These are phyloP conservation scores for Microtus richardsoni DNA, from an alignment of 2,113 vertebrate genomes.

Conservation along the genomic window DNA sequence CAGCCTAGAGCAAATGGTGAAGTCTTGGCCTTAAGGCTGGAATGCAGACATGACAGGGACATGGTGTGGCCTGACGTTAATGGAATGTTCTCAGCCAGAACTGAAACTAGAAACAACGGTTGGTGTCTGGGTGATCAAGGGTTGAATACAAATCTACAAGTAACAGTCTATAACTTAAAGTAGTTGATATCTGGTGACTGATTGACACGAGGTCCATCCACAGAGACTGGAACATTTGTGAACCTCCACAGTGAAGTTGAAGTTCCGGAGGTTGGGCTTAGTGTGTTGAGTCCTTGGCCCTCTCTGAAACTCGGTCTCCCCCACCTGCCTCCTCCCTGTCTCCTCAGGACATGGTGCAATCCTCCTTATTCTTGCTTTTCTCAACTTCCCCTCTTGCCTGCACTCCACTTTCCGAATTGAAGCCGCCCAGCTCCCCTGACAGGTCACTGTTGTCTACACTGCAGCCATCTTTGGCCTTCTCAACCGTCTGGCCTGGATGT, in stretches of 20 bases:
- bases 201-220: not conserved
- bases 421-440: slow-evolving; percentile 42
- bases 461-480: not conserved
- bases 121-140: not conserved
- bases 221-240: not conserved
- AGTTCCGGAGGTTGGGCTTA: slow-evolving; percentile 11
- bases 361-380: slow-evolving; percentile 92
- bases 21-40: not conserved
- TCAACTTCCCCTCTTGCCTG: slow-evolving; percentile 74
- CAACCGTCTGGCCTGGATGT: not conserved
- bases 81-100: slow-evolving; percentile 7
- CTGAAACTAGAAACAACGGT: not conserved
- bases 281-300: slow-evolving; percentile 48
- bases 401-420: slow-evolving; percentile 62
- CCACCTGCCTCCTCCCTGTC: not conserved
- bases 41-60: not conserved
- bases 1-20: not conserved
- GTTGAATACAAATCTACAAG: slow-evolving; percentile 21
- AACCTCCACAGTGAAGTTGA: not conserved
- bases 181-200: not conserved
- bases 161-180: not conserved
- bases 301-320: not conserved
- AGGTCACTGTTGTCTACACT: not conserved
- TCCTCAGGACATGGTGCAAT: slow-evolving; percentile 91
- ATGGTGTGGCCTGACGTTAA: not conserved